These are phyloP conservation scores for Brachymystax lenok DNA, from an alignment of 2,797 vertebrate genomes.

Conservation along the genomic window DNA sequence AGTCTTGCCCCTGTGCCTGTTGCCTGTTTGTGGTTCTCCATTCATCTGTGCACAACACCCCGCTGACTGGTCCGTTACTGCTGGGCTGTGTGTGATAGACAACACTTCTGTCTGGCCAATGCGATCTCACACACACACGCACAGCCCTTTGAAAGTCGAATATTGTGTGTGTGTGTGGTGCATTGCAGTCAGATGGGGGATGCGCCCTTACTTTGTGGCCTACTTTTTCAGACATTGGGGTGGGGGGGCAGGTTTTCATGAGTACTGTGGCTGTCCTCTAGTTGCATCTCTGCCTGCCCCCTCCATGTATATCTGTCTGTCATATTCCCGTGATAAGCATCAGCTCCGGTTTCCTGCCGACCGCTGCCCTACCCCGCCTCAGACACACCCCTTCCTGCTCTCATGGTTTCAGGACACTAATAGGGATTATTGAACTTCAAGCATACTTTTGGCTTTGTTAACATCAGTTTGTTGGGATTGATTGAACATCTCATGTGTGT, in stretches of 20 bases:
- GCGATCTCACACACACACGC: too few relatives aligned
- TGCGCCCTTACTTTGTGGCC: slow-evolving; percentile 17
- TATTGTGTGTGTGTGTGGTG: slow-evolving; percentile 5
- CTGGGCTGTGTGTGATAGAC: slow-evolving; percentile 17
- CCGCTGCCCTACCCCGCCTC: background rate
- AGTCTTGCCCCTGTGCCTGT: slow-evolving; percentile 1
- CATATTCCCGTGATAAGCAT: background rate
- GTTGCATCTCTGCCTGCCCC: background rate
- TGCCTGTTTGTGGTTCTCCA: slow-evolving; percentile 22
- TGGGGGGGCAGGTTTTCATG: slow-evolving; percentile 10
- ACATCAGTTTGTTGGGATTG: too few relatives aligned
- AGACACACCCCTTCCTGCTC: background rate
- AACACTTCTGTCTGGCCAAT: slow-evolving; percentile 24
- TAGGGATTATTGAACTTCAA: too few relatives aligned
- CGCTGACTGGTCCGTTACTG: slow-evolving; percentile 39
- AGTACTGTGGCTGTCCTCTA: background rate
- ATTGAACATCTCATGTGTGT: too few relatives aligned
- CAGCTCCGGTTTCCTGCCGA: background rate
- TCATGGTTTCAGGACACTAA: too few relatives aligned
- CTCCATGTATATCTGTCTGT: background rate
- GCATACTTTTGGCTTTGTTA: too few relatives aligned
- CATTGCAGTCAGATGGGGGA: slow-evolving; percentile 19
- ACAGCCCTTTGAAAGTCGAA: too few relatives aligned
- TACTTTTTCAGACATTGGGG: background rate
- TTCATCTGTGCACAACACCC: slow-evolving; percentile 21